Conservation (phyloP, 2,797 vertebrate species). For the Periparus ater region DNA sequence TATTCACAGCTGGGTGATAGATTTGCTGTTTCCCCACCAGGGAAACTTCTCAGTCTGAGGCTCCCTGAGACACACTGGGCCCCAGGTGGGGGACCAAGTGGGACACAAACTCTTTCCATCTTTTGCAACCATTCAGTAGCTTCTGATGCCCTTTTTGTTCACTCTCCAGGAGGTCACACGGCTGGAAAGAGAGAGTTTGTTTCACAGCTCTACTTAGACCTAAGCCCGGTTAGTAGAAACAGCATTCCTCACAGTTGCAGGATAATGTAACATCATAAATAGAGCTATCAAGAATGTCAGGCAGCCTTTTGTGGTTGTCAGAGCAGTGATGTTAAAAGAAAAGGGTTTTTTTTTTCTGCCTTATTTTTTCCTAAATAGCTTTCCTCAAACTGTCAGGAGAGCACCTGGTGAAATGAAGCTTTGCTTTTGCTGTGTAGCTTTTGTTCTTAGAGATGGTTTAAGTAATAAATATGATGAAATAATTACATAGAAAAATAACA, state of each 20-base stretch:
- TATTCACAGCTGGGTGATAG: neutral
- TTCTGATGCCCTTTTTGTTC: neutral
- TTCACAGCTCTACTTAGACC: slow-evolving; percentile 52
- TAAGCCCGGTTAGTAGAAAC: slow-evolving; percentile 49
- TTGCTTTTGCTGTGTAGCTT: slow-evolving; percentile 36
- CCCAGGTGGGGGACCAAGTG: neutral
- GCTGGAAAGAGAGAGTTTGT: neutral
- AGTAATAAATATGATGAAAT: slow-evolving; percentile 72
- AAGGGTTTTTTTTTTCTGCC: neutral
- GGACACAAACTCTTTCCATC: neutral
- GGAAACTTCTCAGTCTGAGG: neutral
- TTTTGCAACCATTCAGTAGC: neutral
- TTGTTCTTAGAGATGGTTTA: slow-evolving; percentile 49
- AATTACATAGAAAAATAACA: slow-evolving; percentile 69
- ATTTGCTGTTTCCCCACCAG: neutral
- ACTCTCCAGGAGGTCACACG: neutral
- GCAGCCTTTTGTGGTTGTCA: slow-evolving; percentile 69
- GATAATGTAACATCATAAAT: slow-evolving; percentile 69
- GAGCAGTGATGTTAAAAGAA: slow-evolving; percentile 67
- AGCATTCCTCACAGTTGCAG: slow-evolving; percentile 54
- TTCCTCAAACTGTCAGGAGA: slow-evolving; percentile 58
- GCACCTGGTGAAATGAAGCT: slow-evolving; percentile 63
- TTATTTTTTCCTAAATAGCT: slow-evolving; percentile 17
- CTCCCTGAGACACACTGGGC: neutral
- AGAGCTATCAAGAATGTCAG: slow-evolving; percentile 73